These are phyloP conservation scores for Chaetophractus vellerosus DNA, from an alignment of 2,797 vertebrate genomes.

Conservation along the genomic window DNA sequence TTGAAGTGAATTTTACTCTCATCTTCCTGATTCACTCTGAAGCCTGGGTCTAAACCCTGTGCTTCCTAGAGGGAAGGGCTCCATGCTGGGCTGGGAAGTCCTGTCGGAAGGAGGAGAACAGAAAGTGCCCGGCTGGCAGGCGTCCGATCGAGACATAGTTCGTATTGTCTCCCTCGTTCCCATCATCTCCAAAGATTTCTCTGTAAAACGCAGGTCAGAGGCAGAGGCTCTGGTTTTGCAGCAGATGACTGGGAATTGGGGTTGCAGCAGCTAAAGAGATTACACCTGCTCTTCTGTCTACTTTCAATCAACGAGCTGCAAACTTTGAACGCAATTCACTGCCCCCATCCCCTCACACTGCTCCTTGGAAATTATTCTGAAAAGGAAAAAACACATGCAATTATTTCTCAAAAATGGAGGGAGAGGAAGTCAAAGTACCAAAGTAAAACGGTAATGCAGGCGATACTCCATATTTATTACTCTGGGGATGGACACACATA, in stretches of 20 bases:
- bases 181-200: not conserved
- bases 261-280: not conserved
- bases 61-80: not conserved
- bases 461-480: too few relatives aligned
- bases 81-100: not conserved
- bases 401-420: not conserved
- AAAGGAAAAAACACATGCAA: not conserved
- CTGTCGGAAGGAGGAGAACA: not conserved
- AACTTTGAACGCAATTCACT: not conserved
- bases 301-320: not conserved
- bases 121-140: too few relatives aligned
- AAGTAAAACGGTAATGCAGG: too few relatives aligned
- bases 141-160: not conserved
- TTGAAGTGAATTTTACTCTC: not conserved
- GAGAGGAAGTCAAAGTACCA: not conserved
- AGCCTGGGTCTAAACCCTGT: not conserved
- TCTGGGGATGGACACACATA: not conserved
- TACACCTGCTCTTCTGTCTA: not conserved
- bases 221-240: too few relatives aligned
- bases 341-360: not conserved
- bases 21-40: not conserved
- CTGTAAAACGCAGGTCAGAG: not conserved
- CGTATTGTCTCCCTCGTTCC: too few relatives aligned
- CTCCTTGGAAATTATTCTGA: not conserved
- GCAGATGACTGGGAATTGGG: accelerated